These are phyloP conservation scores for Nothura maculosa DNA, from an alignment of 2,797 vertebrate species.

Conservation along the genomic window DNA sequence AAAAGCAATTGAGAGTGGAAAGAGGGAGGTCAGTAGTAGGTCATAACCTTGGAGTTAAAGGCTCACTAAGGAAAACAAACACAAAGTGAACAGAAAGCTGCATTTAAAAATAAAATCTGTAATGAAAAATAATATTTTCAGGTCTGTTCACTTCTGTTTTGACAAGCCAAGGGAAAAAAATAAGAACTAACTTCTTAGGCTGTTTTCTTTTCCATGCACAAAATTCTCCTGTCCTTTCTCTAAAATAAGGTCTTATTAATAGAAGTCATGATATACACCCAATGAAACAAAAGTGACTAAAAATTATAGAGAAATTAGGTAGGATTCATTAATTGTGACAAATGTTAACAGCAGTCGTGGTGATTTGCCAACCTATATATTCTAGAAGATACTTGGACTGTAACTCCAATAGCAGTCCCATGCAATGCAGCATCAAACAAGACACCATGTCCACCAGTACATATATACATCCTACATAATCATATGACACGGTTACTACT, in stretches of 20 bases:
- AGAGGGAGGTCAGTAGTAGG: conserved; percentile 62
- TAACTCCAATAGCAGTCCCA: not conserved
- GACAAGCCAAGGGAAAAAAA: not conserved
- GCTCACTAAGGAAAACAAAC: conserved; percentile 67
- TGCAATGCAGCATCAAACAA: not conserved
- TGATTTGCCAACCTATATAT: not conserved
- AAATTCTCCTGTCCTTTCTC: not conserved
- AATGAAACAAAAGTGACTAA: conserved; percentile 38
- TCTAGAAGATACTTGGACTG: not conserved
- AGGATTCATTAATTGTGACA: conserved; percentile 12
- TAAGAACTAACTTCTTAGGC: not conserved
- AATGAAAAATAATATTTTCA: conserved; percentile 56
- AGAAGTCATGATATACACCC: not conserved
- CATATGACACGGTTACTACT: not conserved
- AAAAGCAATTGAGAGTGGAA: conserved; percentile 69
- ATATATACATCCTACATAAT: too few relatives aligned
- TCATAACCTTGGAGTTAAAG: conserved; percentile 71
- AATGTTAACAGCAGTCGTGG: not conserved
- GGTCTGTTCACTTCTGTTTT: conserved; percentile 35
- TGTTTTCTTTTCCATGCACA: not conserved
- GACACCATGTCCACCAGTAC: not conserved
- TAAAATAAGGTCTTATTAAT: not conserved
- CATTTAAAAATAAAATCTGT: conserved; percentile 54
- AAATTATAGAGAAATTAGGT: conserved; percentile 36
- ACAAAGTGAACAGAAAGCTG: conserved; percentile 26